These are phyloP conservation scores for Polypedilum pembai DNA, from an alignment of 1,140 invertebrate species.

Conservation along the genomic window DNA sequence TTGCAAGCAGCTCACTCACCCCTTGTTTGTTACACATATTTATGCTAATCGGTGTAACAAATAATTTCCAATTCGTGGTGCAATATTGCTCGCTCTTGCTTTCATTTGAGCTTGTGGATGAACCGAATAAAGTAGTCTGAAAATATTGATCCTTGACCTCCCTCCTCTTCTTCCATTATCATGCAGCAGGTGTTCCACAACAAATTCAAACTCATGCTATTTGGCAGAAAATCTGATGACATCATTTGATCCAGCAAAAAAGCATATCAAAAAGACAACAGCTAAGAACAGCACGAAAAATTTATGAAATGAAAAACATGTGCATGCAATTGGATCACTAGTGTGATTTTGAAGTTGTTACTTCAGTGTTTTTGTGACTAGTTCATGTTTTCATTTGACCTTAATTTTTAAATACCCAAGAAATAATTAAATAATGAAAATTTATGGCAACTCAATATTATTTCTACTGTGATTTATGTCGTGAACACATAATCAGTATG, in stretches of 20 bases:
- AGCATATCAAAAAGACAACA: background rate
- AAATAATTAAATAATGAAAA: background rate
- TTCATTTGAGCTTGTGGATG: background rate
- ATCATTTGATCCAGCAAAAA: conserved; percentile 1
- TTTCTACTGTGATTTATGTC: too few species aligned
- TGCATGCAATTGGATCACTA: background rate
- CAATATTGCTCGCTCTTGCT: background rate
- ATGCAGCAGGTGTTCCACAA: conserved; percentile 19
- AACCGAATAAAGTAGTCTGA: background rate
- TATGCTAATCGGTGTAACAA: conserved; percentile 25
- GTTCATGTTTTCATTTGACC: too few species aligned
- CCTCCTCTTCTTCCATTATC: background rate
- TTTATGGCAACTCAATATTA: background rate
- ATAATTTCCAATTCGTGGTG: conserved; percentile 21
- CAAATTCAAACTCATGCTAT: conserved; percentile 15
- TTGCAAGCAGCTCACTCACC: background rate
- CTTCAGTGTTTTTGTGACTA: background rate
- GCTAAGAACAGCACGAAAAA: background rate
- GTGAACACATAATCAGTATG: background rate
- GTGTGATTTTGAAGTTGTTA: background rate
- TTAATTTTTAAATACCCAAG: background rate
- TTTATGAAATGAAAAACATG: conserved; percentile 7
- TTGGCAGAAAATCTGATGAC: conserved; percentile 23
- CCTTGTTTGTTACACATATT: background rate
- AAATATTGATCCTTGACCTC: conserved; percentile 22